Conservation (phyloP, 2,888 invertebrate species). For the Lordiphosa andalusiaca region DNA sequence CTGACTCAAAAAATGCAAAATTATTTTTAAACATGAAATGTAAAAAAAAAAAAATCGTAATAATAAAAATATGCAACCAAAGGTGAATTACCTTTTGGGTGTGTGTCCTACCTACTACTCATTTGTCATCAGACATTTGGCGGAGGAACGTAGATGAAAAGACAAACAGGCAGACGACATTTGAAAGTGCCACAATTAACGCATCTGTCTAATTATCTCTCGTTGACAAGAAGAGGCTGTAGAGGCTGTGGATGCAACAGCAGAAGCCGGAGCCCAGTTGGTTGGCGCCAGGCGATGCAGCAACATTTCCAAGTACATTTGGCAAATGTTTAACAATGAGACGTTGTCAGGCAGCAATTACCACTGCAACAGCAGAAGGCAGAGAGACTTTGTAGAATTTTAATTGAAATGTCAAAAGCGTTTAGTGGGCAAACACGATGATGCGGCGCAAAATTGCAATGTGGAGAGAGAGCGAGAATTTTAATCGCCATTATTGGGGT, state of each 20-base stretch:
- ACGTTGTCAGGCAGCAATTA: constrained; percentile 47
- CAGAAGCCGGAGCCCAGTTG: not conserved
- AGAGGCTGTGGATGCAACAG: not conserved
- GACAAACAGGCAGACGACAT: constrained; percentile 9
- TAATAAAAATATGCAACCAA: constrained; percentile 43
- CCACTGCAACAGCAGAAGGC: constrained; percentile 25
- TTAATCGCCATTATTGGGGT: constrained; percentile 61
- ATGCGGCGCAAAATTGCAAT: constrained; percentile 21
- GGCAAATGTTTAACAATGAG: constrained; percentile 54
- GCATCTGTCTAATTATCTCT: constrained; percentile 59
- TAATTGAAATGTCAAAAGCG: constrained; percentile 74
- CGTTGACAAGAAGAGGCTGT: constrained; percentile 3
- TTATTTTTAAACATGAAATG: constrained; percentile 37
- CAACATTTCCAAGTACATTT: constrained; percentile 54
- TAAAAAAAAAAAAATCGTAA: constrained; percentile 30
- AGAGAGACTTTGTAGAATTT: constrained; percentile 69
- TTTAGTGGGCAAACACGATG: constrained; percentile 55
- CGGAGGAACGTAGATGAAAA: no score
- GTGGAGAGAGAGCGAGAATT: constrained; percentile 44
- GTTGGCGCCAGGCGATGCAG: constrained; percentile 29
- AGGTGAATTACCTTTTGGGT: no score
- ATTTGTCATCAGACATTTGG: no score
- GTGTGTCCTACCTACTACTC: no score
- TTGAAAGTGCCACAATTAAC: constrained; percentile 66
- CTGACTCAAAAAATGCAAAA: constrained; percentile 45